Base-by-base conservation (phyloP, 1,140 invertebrate genomes). In the Teleopsis dalmanni region DNA sequence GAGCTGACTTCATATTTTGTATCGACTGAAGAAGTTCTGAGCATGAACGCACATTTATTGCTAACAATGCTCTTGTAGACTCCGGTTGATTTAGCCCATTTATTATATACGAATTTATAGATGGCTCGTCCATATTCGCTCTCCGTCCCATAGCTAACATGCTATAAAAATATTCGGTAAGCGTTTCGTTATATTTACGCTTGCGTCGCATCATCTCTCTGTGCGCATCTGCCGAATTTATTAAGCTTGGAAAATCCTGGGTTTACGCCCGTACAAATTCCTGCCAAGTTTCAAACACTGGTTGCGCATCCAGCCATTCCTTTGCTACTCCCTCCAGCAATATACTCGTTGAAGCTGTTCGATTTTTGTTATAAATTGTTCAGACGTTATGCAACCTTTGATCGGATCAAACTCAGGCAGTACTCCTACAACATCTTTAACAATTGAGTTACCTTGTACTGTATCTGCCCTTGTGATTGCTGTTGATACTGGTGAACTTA, bases 291-390 rank as follows among this genome's bases (percentile, higher is more conserved):
- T 21, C 11, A 25, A 42, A 42, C 9, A 42, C 25, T 13, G 18
- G 18, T 22, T 42, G 40, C 10, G 40, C 40, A 16, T 42, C 40
- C 23, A 42, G 18, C 40, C 40, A 42, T 18, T 42, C 4, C 18
- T 43, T 43, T 4, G 41, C 41, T 3, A 43, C 23, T 21, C 2
- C 40, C 23, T 25, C 23, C 13, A 42, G 40, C 25, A n/a, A n/a
- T n/a, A n/a, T n/a, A n/a, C n/a, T n/a, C n/a, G n/a, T n/a, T n/a
- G n/a, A n/a, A n/a, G n/a, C n/a, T n/a, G n/a, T n/a, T n/a, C n/a
- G n/a, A n/a, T n/a, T n/a, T n/a, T n/a, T n/a, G n/a, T n/a, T n/a
- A n/a, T n/a, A n/a, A n/a, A n/a, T n/a, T n/a, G n/a, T n/a, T n/a
- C n/a, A n/a, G n/a, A n/a, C n/a, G n/a, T n/a, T n/a, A n/a, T n/a